Evolutionary conservation across 2,113 vertebrate genomes (phyloP).

Genomic region (Calidris pygmaea): DNA sequence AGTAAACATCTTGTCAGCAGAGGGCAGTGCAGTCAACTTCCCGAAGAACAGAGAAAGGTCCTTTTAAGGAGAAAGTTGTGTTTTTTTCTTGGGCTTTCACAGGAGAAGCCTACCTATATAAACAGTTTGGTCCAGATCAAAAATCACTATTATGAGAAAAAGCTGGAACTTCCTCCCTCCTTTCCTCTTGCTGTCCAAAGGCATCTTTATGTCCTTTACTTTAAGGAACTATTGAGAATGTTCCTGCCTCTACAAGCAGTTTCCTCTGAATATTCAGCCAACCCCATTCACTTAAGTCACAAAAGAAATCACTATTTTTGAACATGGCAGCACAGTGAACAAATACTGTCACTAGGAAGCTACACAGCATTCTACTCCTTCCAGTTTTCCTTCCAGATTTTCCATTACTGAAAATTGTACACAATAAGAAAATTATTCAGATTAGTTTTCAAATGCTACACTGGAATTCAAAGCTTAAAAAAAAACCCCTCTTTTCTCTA

Average conservation of each 20-base stretch:
- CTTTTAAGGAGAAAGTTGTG: background rate
- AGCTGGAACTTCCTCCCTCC: background rate
- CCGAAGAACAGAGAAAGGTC: background rate
- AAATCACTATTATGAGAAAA: background rate
- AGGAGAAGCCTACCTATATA: background rate
- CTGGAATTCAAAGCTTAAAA: background rate
- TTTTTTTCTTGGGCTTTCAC: background rate
- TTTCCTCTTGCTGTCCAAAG: background rate
- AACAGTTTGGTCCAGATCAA: background rate
- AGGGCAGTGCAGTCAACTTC: constrained; percentile 41
- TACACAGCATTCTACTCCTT: background rate
- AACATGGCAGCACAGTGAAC: background rate
- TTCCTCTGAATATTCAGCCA: background rate
- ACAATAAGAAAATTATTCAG: background rate
- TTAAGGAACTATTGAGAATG: background rate
- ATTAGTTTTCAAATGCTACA: background rate
- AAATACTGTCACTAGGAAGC: background rate
- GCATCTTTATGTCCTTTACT: background rate
- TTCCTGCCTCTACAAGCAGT: background rate
- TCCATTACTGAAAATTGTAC: background rate
- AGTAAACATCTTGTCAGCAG: constrained; percentile 9
- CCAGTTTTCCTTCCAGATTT: background rate
- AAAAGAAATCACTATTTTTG: background rate
- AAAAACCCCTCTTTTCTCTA: fast-evolving
- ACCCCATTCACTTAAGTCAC: background rate